phyloP scores from a whole-genome alignment of 2,888 invertebrate species.

The Brachynemurus nebulosus region DNA sequence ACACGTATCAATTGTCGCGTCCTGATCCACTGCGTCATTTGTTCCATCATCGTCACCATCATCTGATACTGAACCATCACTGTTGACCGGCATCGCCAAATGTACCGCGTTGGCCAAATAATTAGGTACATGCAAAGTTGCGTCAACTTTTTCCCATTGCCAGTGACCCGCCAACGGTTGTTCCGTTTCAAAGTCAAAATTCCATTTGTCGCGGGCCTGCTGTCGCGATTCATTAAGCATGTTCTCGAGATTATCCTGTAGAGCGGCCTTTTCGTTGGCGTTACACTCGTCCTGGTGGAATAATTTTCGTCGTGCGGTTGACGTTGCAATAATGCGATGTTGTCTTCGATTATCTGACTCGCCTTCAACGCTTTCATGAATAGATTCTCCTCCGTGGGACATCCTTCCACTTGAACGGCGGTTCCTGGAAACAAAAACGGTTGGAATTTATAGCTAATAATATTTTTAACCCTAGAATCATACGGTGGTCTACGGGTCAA shows the following conservation, averaged over 20 bases:
- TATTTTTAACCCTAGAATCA: too few relatives aligned
- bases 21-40: too few relatives aligned
- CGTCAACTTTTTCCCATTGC: constrained; percentile 1
- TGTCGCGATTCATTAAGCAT: not conserved
- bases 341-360: not conserved
- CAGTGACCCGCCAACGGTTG: constrained; percentile 1
- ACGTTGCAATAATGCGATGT: not conserved
- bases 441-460: too few relatives aligned
- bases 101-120: too few relatives aligned
- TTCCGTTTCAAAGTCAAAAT: not conserved
- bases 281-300: too few relatives aligned
- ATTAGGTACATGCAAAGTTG: too few relatives aligned
- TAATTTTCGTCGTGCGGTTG: too few relatives aligned
- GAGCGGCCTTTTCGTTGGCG: not conserved
- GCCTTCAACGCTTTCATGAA: not conserved
- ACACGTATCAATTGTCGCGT: too few relatives aligned
- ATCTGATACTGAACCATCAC: too few relatives aligned
- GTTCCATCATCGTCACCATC: too few relatives aligned
- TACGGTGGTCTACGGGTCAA: too few relatives aligned
- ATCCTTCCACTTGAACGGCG: not conserved
- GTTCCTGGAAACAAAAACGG: not conserved
- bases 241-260: constrained; percentile 1
- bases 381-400: not conserved
- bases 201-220: not conserved
- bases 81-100: too few relatives aligned